These are phyloP conservation scores for Riparia riparia DNA, from an alignment of 2,113 vertebrate species.

Conservation along the genomic window DNA sequence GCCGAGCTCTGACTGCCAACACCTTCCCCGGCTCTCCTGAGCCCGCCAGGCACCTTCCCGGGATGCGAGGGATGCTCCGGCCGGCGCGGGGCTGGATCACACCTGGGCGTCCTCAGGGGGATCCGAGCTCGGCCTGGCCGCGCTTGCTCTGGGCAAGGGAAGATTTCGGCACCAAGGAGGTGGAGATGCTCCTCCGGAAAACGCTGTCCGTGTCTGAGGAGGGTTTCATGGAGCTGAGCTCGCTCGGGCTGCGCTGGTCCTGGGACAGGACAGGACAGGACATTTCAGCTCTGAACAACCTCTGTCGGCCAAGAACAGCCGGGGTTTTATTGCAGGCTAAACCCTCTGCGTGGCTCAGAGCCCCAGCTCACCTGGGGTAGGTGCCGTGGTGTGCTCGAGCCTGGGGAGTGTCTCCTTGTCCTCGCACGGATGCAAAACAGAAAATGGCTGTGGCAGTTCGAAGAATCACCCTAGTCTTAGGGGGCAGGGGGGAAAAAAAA, in stretches of 20 bases:
- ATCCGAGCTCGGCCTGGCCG: neutral
- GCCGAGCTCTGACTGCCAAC: conserved; percentile 9
- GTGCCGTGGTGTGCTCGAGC: accelerated
- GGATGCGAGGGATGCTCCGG: neutral
- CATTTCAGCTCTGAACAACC: neutral
- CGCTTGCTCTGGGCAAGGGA: neutral
- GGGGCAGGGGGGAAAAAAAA: too few species aligned
- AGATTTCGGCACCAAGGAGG: neutral
- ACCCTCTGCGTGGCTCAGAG: neutral
- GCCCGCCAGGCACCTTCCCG: neutral
- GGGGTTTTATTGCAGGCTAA: neutral
- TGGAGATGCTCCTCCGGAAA: neutral
- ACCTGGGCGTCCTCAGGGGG: neutral
- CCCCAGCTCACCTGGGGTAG: neutral
- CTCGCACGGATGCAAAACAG: neutral
- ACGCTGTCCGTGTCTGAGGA: neutral
- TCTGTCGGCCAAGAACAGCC: neutral
- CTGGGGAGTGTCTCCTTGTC: neutral
- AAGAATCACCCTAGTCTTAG: neutral
- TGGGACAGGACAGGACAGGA: neutral
- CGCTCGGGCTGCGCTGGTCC: neutral
- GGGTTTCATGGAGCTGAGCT: neutral
- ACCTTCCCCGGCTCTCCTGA: neutral
- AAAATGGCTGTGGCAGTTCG: neutral
- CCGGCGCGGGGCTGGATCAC: neutral